Conservation (phyloP, 1,140 invertebrate species). For the Magallana ariakensis region DNA sequence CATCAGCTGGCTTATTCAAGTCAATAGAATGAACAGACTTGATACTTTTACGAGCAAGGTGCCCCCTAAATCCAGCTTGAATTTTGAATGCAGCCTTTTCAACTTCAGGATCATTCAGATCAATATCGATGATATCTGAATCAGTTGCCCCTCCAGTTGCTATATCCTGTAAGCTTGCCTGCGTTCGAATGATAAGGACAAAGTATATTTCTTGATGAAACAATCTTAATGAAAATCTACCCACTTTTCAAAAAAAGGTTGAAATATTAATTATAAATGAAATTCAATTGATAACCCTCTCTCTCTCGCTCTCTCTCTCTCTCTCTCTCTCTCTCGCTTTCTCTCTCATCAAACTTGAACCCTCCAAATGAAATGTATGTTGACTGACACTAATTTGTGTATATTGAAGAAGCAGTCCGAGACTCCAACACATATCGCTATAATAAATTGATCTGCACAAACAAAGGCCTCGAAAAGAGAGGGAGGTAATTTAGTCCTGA, state of each 20-base stretch:
- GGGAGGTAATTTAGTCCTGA: background rate
- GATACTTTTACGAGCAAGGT: slow-evolving; percentile 84
- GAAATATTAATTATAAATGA: too few relatives aligned
- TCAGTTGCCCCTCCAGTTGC: background rate
- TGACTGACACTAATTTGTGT: slow-evolving; percentile 13
- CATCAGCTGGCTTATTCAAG: background rate
- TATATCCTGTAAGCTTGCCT: background rate
- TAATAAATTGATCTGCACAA: slow-evolving; percentile 5
- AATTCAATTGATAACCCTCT: too few relatives aligned
- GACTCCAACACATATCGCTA: background rate
- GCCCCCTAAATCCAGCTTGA: slow-evolving; percentile 77
- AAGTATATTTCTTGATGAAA: too few relatives aligned
- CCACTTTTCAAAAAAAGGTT: too few relatives aligned
- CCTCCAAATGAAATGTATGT: background rate
- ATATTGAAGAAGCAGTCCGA: background rate
- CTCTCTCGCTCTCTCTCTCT: too few relatives aligned
- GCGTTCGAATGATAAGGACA: background rate
- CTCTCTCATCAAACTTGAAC: too few relatives aligned
- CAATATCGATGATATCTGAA: slow-evolving; percentile 68
- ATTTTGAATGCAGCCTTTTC: slow-evolving; percentile 72
- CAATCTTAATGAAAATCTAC: too few relatives aligned
- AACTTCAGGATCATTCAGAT: slow-evolving; percentile 64
- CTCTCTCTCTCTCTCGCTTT: too few relatives aligned
- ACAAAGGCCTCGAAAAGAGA: background rate
- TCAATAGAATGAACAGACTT: slow-evolving; percentile 66